Evolutionary conservation across 2,797 vertebrate genomes (phyloP).

Genomic region (Adrianichthys oophorus): DNA sequence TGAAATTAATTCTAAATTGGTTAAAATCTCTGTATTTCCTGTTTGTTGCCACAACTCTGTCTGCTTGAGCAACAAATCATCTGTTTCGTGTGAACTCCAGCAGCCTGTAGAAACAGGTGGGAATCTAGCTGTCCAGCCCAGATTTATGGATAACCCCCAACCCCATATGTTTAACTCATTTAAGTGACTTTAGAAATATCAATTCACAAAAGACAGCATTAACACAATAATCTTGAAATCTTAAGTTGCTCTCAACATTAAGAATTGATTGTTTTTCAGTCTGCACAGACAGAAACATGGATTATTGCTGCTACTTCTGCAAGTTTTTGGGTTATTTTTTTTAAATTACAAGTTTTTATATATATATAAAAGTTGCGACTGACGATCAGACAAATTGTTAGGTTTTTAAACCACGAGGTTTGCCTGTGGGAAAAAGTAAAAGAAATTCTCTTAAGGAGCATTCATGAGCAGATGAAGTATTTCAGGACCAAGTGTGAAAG

Average conservation of each 20-base stretch:
- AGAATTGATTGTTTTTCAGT: conserved; percentile 18
- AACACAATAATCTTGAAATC: conserved; percentile 7
- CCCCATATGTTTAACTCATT: conserved; percentile 71
- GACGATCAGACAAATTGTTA: conserved; percentile 15
- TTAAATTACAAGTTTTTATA: conserved; percentile 14
- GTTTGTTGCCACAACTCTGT: not conserved
- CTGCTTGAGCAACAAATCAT: conserved; percentile 20
- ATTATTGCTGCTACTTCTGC: not conserved
- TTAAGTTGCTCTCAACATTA: conserved; percentile 19
- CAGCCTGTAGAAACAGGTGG: conserved; percentile 67
- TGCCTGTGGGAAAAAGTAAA: conserved; percentile 23
- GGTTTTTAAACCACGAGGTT: conserved; percentile 1
- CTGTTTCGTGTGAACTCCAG: conserved; percentile 45
- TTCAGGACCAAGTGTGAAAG: conserved; percentile 68
- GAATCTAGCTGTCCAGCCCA: conserved; percentile 42
- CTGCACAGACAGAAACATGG: conserved; percentile 3
- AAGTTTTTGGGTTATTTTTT: conserved; percentile 9
- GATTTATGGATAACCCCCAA: conserved; percentile 66
- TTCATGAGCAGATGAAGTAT: conserved; percentile 57
- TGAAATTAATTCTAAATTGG: not conserved
- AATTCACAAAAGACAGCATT: conserved; percentile 38
- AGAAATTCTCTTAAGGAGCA: conserved; percentile 39
- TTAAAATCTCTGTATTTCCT: conserved; percentile 13
- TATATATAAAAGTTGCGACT: conserved; percentile 1
- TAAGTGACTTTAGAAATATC: conserved; percentile 48